phyloP scores from a whole-genome alignment of 2,888 invertebrate genomes.

The Plemyria rubiginata region DNA sequence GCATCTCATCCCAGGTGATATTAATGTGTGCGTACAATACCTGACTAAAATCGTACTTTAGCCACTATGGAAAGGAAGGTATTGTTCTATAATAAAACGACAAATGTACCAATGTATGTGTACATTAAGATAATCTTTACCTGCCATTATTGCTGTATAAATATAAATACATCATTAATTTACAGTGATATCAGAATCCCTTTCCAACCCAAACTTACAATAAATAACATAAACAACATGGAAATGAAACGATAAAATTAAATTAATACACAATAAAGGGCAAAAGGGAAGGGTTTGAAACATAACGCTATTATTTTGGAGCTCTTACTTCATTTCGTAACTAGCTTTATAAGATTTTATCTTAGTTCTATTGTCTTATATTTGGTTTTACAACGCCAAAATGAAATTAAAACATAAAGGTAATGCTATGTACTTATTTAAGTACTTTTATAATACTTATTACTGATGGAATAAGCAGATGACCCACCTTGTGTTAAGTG shows the following conservation, averaged over 20 bases:
- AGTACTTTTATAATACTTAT: too few relatives aligned
- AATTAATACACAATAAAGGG: constrained; percentile 51
- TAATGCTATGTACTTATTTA: too few relatives aligned
- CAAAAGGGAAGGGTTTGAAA: constrained; percentile 38
- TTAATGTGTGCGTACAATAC: too few relatives aligned
- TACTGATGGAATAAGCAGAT: too few relatives aligned
- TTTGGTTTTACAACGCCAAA: neutral
- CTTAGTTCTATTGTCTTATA: constrained; percentile 5
- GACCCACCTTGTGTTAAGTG: too few relatives aligned
- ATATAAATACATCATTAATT: constrained; percentile 15
- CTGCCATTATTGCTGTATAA: constrained; percentile 1
- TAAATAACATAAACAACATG: constrained; percentile 40
- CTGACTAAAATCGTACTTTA: too few relatives aligned
- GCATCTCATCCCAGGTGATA: too few relatives aligned
- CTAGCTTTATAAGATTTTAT: constrained; percentile 11
- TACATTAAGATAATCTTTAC: constrained; percentile 15
- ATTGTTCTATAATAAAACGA: constrained; percentile 32
- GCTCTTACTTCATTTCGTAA: constrained; percentile 32
- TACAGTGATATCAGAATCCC: constrained; percentile 31
- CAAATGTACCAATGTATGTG: too few relatives aligned
- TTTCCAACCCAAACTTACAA: constrained; percentile 32
- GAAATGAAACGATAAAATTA: constrained; percentile 52
- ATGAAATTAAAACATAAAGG: too few relatives aligned
- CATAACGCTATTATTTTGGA: constrained; percentile 34
- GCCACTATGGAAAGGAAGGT: constrained; percentile 7